Conservation (phyloP, 2,113 vertebrate genomes). For the Bambusicola thoracicus region DNA sequence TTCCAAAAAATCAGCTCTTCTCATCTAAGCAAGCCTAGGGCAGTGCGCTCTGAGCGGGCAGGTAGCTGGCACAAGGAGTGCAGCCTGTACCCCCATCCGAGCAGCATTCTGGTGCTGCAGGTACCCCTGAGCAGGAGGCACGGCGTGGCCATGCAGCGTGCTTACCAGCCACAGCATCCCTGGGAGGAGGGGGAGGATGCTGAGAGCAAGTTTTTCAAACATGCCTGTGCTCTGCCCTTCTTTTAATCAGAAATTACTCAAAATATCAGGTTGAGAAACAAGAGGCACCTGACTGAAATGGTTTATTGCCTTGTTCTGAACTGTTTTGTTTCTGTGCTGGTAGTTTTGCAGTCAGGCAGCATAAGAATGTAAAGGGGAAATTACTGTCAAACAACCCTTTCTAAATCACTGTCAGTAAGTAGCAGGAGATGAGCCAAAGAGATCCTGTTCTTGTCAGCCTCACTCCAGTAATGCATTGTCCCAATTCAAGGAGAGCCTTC, state of each 20-base stretch:
- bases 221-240: neutral
- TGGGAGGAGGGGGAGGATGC: neutral
- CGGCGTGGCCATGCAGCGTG: accelerated
- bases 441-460: constrained; percentile 62
- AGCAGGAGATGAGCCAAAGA: constrained; percentile 64
- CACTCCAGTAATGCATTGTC: constrained; percentile 19
- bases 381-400: constrained; percentile 62
- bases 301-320: neutral
- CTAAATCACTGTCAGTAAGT: constrained; percentile 48
- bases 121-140: neutral
- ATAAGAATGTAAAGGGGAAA: constrained; percentile 51
- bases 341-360: constrained; percentile 8
- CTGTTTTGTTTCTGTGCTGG: neutral
- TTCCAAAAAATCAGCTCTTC: neutral
- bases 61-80: neutral
- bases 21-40: neutral
- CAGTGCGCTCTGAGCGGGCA: neutral
- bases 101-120: neutral
- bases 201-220: neutral
- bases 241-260: neutral
- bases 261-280: neutral
- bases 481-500: constrained; percentile 58
- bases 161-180: neutral
- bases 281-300: neutral
- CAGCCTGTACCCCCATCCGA: neutral